Evolutionary conservation across 2,888 invertebrate genomes (phyloP).

Genomic region (Drosophila acutilabella): DNA sequence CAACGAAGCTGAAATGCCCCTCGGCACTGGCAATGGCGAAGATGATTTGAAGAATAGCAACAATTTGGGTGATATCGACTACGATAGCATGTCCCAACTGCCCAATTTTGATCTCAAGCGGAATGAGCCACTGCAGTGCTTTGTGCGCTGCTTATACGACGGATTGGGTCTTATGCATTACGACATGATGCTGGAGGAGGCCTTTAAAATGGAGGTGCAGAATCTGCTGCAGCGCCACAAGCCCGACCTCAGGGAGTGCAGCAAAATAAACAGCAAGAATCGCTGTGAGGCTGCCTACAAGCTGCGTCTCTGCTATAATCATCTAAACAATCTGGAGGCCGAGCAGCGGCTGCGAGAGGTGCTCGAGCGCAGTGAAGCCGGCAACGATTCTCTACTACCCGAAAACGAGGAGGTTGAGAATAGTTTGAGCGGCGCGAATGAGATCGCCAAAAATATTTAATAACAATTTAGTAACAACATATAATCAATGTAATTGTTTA

Average conservation of each 20-base stretch:
- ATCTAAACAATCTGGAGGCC: constrained; percentile 67
- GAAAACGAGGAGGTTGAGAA: constrained; percentile 43
- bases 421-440: constrained; percentile 27
- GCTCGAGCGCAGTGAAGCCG: constrained; percentile 53
- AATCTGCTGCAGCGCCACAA: constrained; percentile 53
- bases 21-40: constrained; percentile 24
- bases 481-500: constrained; percentile 2
- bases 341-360: constrained; percentile 66
- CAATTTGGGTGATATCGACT: constrained; percentile 44
- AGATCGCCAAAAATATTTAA: constrained; percentile 49
- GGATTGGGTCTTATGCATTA: constrained; percentile 71
- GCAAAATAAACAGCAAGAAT: constrained; percentile 61
- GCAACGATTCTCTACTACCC: constrained; percentile 15
- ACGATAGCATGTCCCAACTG: constrained; percentile 26
- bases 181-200: constrained; percentile 71
- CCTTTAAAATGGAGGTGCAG: constrained; percentile 60
- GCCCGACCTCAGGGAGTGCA: constrained; percentile 64
- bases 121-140: constrained; percentile 78
- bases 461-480: constrained; percentile 32
- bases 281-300: constrained; percentile 75
- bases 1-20: constrained; percentile 33
- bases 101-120: constrained; percentile 50
- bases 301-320: constrained; percentile 71
- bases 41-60: constrained; percentile 40
- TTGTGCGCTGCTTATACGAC: constrained; percentile 79